These are phyloP conservation scores for Misgurnus anguillicaudatus DNA, from an alignment of 2,113 vertebrate genomes.

Conservation along the genomic window DNA sequence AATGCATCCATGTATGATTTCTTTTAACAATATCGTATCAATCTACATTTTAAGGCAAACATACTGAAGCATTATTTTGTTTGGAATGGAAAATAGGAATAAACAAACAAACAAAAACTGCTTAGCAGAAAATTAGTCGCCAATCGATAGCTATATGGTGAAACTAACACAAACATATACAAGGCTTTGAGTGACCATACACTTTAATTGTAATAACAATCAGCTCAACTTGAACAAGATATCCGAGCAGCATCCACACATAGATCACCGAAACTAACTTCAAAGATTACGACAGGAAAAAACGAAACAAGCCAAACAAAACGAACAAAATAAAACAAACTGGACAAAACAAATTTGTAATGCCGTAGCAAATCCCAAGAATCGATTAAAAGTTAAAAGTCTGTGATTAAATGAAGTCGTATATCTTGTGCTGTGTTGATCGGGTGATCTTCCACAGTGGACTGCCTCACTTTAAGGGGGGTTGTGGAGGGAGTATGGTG, in stretches of 20 bases:
- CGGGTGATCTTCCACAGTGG: slow-evolving; percentile 54
- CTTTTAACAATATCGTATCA: slow-evolving; percentile 81
- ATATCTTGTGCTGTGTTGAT: slow-evolving; percentile 64
- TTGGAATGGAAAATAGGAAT: slow-evolving; percentile 75
- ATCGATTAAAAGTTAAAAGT: slow-evolving; percentile 69
- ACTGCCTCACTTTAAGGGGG: slow-evolving; percentile 57
- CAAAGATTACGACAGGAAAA: slow-evolving; percentile 71
- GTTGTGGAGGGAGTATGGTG: slow-evolving; percentile 59
- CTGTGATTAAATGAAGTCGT: slow-evolving; percentile 70
- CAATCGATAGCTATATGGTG: slow-evolving; percentile 74
- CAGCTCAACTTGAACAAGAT: slow-evolving; percentile 68
- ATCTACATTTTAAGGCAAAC: slow-evolving; percentile 91
- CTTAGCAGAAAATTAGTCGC: slow-evolving; percentile 65
- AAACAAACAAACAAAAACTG: slow-evolving; percentile 74
- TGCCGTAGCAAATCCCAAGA: slow-evolving; percentile 66
- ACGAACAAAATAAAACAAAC: slow-evolving; percentile 58
- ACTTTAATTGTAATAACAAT: slow-evolving; percentile 74
- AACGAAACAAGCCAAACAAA: slow-evolving; percentile 59
- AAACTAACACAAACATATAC: slow-evolving; percentile 75
- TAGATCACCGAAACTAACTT: slow-evolving; percentile 74
- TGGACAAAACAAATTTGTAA: slow-evolving; percentile 67
- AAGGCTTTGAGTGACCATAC: slow-evolving; percentile 72
- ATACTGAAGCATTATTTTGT: slow-evolving; percentile 80
- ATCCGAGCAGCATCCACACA: slow-evolving; percentile 72
- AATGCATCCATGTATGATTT: slow-evolving; percentile 74